Percentiles rank a stretch among this genome's conserved stretches.
phyloP scores from a whole-genome alignment of 2,113 vertebrate species.

The Sinocyclocheilus anshuiensis region DNA sequence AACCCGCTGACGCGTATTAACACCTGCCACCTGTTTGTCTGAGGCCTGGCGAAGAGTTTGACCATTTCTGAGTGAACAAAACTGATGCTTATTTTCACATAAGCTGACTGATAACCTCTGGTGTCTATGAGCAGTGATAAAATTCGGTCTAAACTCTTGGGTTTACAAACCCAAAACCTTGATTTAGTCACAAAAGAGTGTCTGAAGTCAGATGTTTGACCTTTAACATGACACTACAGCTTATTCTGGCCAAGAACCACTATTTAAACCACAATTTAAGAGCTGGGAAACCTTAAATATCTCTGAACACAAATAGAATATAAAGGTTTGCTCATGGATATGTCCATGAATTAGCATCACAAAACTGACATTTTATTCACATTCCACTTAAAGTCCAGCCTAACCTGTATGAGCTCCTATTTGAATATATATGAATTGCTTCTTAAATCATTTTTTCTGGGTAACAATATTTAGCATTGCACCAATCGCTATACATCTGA shows the following conservation, averaged over 20 bases:
- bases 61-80: not conserved
- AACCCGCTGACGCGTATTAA: not conserved
- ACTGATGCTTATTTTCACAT: not conserved
- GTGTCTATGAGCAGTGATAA: not conserved
- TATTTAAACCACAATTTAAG: too few relatives aligned
- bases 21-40: not conserved
- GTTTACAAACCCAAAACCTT: not conserved
- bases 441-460: too few relatives aligned
- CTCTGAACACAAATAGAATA: too few relatives aligned
- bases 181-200: not conserved
- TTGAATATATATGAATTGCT: too few relatives aligned
- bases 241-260: not conserved
- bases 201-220: not conserved
- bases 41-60: not conserved
- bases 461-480: too few relatives aligned
- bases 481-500: too few relatives aligned
- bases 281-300: too few relatives aligned
- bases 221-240: not conserved
- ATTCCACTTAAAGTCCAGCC: too few relatives aligned
- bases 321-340: too few relatives aligned
- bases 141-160: not conserved
- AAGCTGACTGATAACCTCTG: not conserved
- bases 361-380: too few relatives aligned
- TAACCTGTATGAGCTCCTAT: too few relatives aligned
- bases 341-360: too few relatives aligned